Conservation (phyloP, 2,113 vertebrate genomes). For the Acanthochromis polyacanthus region DNA sequence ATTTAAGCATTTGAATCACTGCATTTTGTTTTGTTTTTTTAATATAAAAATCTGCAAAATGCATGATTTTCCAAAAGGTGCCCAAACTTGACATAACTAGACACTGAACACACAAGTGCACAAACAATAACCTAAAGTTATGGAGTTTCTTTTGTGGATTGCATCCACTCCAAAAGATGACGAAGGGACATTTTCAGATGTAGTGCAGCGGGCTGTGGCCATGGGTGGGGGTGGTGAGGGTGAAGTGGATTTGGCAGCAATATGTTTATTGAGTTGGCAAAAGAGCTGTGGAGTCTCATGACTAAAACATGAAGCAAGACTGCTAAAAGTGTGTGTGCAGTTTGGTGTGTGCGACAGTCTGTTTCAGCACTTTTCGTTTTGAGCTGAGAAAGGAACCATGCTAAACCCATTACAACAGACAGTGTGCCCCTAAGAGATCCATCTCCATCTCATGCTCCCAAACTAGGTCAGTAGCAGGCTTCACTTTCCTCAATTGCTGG, state of each 20-base stretch:
- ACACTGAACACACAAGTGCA: constrained; percentile 10
- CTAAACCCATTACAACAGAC: constrained; percentile 60
- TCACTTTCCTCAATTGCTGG: constrained; percentile 36
- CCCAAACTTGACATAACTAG: not conserved
- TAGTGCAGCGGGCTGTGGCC: constrained; percentile 15
- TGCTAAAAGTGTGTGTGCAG: constrained; percentile 41
- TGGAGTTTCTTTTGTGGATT: not conserved
- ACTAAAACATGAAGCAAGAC: constrained; percentile 64
- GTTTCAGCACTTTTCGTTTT: constrained; percentile 49
- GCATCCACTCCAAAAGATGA: constrained; percentile 4
- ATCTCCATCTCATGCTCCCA: constrained; percentile 32
- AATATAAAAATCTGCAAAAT: not conserved
- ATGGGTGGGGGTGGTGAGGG: not conserved
- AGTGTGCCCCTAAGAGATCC: constrained; percentile 31
- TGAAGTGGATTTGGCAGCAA: constrained; percentile 43
- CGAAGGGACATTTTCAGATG: constrained; percentile 22
- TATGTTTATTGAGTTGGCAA: constrained; percentile 52
- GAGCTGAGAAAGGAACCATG: constrained; percentile 51
- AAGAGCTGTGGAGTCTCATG: constrained; percentile 50
- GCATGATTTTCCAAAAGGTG: not conserved
- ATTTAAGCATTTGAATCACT: too few relatives aligned
- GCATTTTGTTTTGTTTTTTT: too few relatives aligned
- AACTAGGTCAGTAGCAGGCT: constrained; percentile 58
- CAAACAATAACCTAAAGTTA: constrained; percentile 8
- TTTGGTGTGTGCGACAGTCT: constrained; percentile 28